Conservation (phyloP, 2,888 invertebrate genomes). For the Tipula vernalis region DNA sequence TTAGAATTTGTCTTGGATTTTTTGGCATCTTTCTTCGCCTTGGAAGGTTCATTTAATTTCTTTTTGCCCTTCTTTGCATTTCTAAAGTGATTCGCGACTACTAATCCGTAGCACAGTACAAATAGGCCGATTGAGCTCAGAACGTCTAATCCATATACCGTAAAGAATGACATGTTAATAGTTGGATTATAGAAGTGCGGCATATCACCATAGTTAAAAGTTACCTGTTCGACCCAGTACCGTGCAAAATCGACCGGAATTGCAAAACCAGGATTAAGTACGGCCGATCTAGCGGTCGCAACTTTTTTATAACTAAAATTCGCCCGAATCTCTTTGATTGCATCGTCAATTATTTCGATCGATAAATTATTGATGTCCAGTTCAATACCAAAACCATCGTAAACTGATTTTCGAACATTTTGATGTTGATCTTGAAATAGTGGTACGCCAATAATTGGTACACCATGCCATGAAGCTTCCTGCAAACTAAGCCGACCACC, state of each 20-base stretch:
- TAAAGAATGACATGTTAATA: not conserved
- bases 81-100: not conserved
- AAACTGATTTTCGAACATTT: slow-evolving; percentile 11
- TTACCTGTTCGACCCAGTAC: not conserved
- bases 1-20: not conserved
- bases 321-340: not conserved
- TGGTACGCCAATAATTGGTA: slow-evolving; percentile 13
- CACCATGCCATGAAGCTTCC: slow-evolving; percentile 14
- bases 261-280: not conserved
- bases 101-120: not conserved
- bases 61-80: not conserved
- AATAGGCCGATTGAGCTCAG: not conserved
- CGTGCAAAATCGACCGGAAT: not conserved
- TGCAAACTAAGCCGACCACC: slow-evolving; percentile 13
- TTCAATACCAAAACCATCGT: slow-evolving; percentile 11
- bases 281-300: not conserved
- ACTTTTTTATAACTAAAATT: not conserved
- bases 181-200: not conserved
- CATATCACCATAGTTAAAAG: not conserved
- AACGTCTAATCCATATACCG: not conserved
- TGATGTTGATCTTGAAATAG: slow-evolving; percentile 11
- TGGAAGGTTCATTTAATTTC: not conserved
- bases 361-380: slow-evolving; percentile 12
- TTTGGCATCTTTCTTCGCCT: not conserved
- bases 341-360: not conserved